These are phyloP conservation scores for Drosophila baimaii DNA, from an alignment of 1,140 invertebrate species.

Conservation along the genomic window DNA sequence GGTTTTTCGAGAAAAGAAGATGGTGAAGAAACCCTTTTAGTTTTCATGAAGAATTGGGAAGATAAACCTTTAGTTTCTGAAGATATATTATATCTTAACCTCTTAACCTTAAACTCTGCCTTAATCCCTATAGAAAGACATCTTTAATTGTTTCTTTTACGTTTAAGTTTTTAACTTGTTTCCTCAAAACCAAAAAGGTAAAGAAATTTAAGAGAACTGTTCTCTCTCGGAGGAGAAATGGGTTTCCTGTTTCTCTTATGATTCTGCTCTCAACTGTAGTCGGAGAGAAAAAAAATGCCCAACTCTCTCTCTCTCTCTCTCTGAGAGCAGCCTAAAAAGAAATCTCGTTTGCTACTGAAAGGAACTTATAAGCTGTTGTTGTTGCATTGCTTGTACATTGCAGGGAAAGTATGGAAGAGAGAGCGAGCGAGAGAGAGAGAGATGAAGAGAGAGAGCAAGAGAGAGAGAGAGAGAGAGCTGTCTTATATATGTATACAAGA, in stretches of 20 bases:
- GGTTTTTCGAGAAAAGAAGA: neutral
- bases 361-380: neutral
- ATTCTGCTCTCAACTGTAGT: neutral
- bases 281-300: neutral
- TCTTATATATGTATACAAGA: no score
- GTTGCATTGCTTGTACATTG: neutral
- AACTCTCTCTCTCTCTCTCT: neutral
- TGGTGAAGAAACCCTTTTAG: no score
- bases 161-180: no score
- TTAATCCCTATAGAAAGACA: no score
- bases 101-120: no score
- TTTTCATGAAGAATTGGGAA: no score
- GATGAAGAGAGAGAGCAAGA: neutral
- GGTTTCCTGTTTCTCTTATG: neutral
- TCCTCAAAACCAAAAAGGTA: neutral
- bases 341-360: neutral
- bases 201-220: neutral
- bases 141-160: no score
- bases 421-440: neutral
- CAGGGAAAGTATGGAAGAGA: neutral
- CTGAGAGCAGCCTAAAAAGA: neutral
- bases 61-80: no score
- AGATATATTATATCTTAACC: neutral
- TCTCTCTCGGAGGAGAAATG: rapidly evolving
- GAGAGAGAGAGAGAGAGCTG: neutral